A percentile compares a stretch with the other conserved stretches of the same genome.
phyloP scores from a whole-genome alignment of 35 echinoderm and acorn worm species.

The Heliocidaris erythrogramma region DNA sequence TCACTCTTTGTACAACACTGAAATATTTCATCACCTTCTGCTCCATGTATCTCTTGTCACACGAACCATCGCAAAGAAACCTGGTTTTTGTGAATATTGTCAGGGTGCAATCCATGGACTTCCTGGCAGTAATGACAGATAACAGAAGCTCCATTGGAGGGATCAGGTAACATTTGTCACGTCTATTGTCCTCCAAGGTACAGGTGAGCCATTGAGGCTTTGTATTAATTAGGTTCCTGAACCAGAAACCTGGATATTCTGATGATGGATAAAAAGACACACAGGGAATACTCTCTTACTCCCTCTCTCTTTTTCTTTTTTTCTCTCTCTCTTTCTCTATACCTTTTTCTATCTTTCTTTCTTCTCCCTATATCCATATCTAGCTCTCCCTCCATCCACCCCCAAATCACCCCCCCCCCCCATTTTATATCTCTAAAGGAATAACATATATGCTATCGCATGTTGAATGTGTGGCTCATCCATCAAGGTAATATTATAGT shows the following conservation, averaged over 20 bases:
- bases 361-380: background rate
- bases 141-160: background rate
- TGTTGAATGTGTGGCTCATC: too few relatives aligned
- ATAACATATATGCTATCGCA: too few relatives aligned
- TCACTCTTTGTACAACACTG: background rate
- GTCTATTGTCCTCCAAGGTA: background rate
- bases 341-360: too few relatives aligned
- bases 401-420: background rate
- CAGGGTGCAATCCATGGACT: background rate
- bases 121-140: background rate
- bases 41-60: background rate
- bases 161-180: background rate
- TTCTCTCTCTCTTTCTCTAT: too few relatives aligned
- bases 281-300: background rate
- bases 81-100: conserved; percentile 9
- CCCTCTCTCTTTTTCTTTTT: background rate
- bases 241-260: conserved; percentile 3
- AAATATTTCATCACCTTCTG: background rate
- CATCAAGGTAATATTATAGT: too few relatives aligned
- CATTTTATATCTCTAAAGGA: too few relatives aligned
- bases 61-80: background rate
- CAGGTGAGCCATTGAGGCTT: background rate
- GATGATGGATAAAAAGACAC: background rate
- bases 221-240: conserved; percentile 37
- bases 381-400: background rate